phyloP scores from a whole-genome alignment of 2,113 vertebrate genomes.

The Caranx ignobilis region DNA sequence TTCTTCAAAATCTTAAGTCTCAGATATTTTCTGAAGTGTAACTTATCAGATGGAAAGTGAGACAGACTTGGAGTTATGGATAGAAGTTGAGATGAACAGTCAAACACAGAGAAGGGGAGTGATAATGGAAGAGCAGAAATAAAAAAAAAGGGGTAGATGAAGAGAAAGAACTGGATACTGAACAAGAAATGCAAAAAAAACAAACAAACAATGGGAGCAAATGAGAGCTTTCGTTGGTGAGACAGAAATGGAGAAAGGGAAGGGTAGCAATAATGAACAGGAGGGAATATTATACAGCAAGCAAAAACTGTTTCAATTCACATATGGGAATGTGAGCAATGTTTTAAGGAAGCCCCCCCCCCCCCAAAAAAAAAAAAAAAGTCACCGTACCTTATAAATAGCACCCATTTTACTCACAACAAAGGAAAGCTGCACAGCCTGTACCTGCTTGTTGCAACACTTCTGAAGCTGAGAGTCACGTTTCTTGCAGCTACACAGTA shows the following conservation, averaged over 20 bases:
- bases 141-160: conserved; percentile 19
- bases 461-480: not conserved
- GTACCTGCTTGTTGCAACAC: not conserved
- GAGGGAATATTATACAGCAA: not conserved
- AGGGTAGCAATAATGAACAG: not conserved
- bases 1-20: not conserved
- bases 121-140: conserved; percentile 29
- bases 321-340: not conserved
- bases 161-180: conserved; percentile 14
- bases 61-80: conserved; percentile 8
- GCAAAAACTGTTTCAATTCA: not conserved
- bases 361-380: not conserved
- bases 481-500: not conserved
- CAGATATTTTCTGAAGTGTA: not conserved
- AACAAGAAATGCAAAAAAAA: conserved; percentile 16
- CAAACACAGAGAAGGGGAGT: conserved; percentile 12
- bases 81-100: conserved; percentile 19
- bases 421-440: not conserved
- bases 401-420: not conserved
- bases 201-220: not conserved
- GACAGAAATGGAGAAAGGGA: conserved; percentile 17
- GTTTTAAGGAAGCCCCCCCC: too few relatives aligned
- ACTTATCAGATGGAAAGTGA: conserved; percentile 1
- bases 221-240: conserved; percentile 9
- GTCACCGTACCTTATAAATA: not conserved